Percentiles rank a stretch among this genome's conserved stretches.
phyloP scores from a whole-genome alignment of 2,888 invertebrate species.

The Crioceris asparagi region DNA sequence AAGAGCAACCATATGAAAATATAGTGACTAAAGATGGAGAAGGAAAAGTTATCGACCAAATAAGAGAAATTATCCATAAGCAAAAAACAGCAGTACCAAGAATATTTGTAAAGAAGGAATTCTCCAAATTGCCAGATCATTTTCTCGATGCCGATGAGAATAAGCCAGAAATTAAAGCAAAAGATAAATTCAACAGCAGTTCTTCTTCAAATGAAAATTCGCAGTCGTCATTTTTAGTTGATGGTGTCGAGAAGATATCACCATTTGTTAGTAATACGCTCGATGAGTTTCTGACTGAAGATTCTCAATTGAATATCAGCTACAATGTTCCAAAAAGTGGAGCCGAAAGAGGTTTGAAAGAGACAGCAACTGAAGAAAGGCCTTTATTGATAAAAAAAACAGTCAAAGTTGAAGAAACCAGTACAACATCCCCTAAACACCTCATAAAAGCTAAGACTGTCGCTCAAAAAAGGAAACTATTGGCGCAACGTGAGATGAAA shows the following conservation, averaged over 20 bases:
- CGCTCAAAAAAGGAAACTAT: slow-evolving; percentile 41
- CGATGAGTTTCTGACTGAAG: slow-evolving; percentile 42
- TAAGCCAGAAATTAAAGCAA: no score
- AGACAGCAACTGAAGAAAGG: slow-evolving; percentile 3
- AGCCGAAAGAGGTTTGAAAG: slow-evolving; percentile 28
- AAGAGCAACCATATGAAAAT: not conserved
- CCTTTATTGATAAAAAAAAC: not conserved
- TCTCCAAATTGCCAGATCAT: no score
- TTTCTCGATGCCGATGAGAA: no score
- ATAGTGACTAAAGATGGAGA: not conserved
- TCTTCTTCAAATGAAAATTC: slow-evolving; percentile 5
- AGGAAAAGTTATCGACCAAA: not conserved
- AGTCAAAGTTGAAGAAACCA: not conserved
- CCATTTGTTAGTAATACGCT: slow-evolving; percentile 41
- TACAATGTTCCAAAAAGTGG: slow-evolving; percentile 34
- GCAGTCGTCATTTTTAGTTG: not conserved
- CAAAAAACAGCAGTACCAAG: no score
- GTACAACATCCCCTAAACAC: not conserved
- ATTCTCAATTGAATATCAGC: slow-evolving; percentile 38
- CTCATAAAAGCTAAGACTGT: slow-evolving; percentile 4
- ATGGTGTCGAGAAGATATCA: slow-evolving; percentile 22
- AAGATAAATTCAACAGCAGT: slow-evolving; percentile 1
- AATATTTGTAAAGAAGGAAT: no score
- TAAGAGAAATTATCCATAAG: not conserved
- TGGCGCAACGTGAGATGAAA: slow-evolving; percentile 19